Evolutionary conservation across 2,113 vertebrate genomes (phyloP), one percentile per base, ranked within the genome.

Genomic region (Entomyzon cyanotis): DNA sequence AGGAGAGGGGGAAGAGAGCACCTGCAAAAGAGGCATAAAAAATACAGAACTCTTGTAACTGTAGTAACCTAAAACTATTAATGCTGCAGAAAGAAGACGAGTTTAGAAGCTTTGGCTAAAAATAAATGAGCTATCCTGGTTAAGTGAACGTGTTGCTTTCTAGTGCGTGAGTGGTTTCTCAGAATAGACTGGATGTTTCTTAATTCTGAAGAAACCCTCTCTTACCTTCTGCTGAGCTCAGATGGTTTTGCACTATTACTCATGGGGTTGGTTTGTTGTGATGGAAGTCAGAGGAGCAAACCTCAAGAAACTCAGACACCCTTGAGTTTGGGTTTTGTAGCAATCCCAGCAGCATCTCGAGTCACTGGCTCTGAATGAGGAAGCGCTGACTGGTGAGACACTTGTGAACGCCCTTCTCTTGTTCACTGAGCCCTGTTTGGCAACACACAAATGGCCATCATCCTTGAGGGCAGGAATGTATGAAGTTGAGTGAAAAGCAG

Each of bases 351-450:
- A 59, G 23, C 2, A 1, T 44, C 56, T 79, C 0, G 0, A 75
- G 35, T 28, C 35, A 12, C 13, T 18, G 50, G 11, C 47, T 69
- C 58, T 44, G n/a, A 18, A 58, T 53, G 50, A 67, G 39, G 68
- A 78, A 87, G 56, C 39, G 7, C 27, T 35, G 31, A 27, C n/a
- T 68, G 19, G 18, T 18, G 60, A 71, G 47, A 25, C 17, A 2
- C 41, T 2, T 0, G 0, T 28, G n/a, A 62, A 74, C 2, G 3
- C 23, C 27, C 4, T 74, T 44, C 17, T 55, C 27, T 27, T 30
- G 22, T 84, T 76, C 0, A 0, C 1, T 39, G 0, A n/a, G 71
- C 23, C 49, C 18, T 15, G 5, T 65, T n/a, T 87, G 60, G 39
- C n/a, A 46, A 13, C 8, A 28, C 30, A 60, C 33, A 75, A 58